Percentiles rank a stretch among this genome's conserved stretches.
Conservation (phyloP, 2,113 vertebrate species). For the Xenopus laevis region DNA sequence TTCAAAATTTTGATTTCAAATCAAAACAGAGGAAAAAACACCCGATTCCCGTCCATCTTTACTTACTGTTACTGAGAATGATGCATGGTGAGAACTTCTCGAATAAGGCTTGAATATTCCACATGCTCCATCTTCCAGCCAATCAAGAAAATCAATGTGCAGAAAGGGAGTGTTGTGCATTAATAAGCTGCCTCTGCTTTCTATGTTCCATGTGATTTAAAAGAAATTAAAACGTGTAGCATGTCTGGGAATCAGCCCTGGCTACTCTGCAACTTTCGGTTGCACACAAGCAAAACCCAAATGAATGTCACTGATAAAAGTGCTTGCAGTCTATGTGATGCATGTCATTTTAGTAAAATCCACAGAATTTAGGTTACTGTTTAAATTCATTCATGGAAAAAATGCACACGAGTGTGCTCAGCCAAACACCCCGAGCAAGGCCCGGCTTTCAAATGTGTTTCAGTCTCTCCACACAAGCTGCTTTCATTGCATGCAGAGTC, state of each 20-base stretch:
- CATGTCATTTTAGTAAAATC: constrained; percentile 15
- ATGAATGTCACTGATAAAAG: constrained; percentile 13
- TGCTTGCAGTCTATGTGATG: constrained; percentile 12
- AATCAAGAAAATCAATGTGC: constrained; percentile 3
- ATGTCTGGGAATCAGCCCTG: not conserved
- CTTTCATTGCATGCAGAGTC: constrained; percentile 99
- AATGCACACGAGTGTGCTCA: constrained; percentile 72
- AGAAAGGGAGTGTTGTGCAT: not conserved
- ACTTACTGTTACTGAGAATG: constrained; percentile 3
- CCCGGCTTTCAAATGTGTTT: constrained; percentile 99
- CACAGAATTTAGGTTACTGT: constrained; percentile 18
- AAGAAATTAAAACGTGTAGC: constrained; percentile 3
- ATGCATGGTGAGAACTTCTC: constrained; percentile 27
- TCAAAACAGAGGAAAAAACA: not conserved
- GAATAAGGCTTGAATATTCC: constrained; percentile 21
- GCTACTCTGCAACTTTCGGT: not conserved
- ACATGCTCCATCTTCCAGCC: constrained; percentile 15
- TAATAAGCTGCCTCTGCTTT: not conserved
- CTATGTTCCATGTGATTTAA: constrained; percentile 10
- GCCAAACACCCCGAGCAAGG: constrained; percentile 88
- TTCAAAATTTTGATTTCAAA: too few relatives aligned
- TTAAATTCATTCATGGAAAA: constrained; percentile 25
- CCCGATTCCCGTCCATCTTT: not conserved
- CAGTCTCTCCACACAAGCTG: constrained; percentile 97
- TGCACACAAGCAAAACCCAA: constrained; percentile 16